Evolutionary conservation across 2,888 invertebrate species (phyloP), one percentile per base, ranked within the genome.

Genomic region (Acholoe squamosa): DNA sequence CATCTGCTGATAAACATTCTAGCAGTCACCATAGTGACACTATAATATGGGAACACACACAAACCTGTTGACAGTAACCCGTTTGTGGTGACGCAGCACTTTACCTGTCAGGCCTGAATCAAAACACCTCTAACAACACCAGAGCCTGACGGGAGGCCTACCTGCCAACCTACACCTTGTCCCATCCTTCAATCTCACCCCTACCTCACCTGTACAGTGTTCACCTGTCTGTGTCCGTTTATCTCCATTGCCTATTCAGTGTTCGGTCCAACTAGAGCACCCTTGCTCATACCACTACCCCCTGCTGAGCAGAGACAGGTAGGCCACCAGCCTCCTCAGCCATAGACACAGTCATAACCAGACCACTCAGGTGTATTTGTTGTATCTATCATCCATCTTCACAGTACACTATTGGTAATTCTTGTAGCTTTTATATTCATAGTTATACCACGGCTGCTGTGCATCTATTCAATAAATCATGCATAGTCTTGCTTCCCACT

Each of bases 171-270:
- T 19, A n/a, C 61, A n/a, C 61, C 61, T 61, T 25, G 61, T 19
- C 61, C 61, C 61, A 61, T 25, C 61, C 61, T 19, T 61, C 61
- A 61, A 61, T n/a, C n/a, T n/a, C n/a, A n/a, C 61, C 61, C 61
- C 61, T n/a, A 12, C 61, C 3, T 19, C 61, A 22, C 5, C 61
- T 25, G 5, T 19, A 61, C 61, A 5, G 10, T 25, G 16, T 19
- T n/a, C 61, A 61, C 25, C 61, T 25, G 61, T 14, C 61, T 22
- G n/a, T 25, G 61, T 25, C 43, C 43, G 43, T 43, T 43, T 43
- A 43, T 43, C 43, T 43, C 43, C 43, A 43, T 43, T 43, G 43
- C 43, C 43, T 43, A 7, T 43, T 43, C 43, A 43, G 43, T 43
- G 43, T 10, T 43, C 5, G 43, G 10, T 7, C 43, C 43, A 43